phyloP scores from a whole-genome alignment of 2,888 invertebrate genomes.

The Melinopterus prodromus region DNA sequence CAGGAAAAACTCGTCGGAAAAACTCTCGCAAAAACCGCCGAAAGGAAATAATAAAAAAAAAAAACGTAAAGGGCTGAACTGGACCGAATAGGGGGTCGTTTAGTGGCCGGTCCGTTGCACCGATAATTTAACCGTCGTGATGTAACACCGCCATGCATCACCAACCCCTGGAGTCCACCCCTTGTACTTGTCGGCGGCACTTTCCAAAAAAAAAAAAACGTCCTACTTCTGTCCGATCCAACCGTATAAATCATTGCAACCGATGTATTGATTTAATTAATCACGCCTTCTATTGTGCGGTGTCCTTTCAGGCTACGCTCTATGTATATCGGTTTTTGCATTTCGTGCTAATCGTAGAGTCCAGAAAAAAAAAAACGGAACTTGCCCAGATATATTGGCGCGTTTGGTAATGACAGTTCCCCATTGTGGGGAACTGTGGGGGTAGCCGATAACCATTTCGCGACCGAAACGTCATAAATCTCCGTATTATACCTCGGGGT shows the following conservation, averaged over 20 bases:
- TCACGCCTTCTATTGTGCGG: neutral
- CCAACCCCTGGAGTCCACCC: neutral
- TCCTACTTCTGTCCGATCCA: neutral
- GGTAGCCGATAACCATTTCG: neutral
- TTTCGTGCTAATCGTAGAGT: neutral
- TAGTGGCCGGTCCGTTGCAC: slow-evolving; percentile 15
- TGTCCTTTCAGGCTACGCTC: neutral
- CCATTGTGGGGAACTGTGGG: neutral
- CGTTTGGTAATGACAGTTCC: neutral
- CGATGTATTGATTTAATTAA: slow-evolving; percentile 4
- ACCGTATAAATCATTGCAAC: neutral
- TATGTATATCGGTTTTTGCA: slow-evolving; percentile 4
- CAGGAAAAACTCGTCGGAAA: slow-evolving; percentile 12
- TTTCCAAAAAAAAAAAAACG: neutral
- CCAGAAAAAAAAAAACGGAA: neutral
- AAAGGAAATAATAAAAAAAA: slow-evolving; percentile 18
- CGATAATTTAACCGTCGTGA: slow-evolving; percentile 4
- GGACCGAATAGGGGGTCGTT: slow-evolving; percentile 19
- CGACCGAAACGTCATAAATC: neutral
- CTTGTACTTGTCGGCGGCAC: slow-evolving; percentile 4
- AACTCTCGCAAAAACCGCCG: slow-evolving; percentile 14
- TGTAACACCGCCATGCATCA: neutral
- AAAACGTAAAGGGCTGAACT: slow-evolving; percentile 4
- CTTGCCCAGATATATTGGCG: neutral
- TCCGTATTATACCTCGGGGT: neutral